A percentile compares a stretch with the other conserved stretches of the same genome.
These are phyloP conservation scores for Pimephales promelas DNA, from an alignment of 2,113 vertebrate genomes.

Conservation along the genomic window DNA sequence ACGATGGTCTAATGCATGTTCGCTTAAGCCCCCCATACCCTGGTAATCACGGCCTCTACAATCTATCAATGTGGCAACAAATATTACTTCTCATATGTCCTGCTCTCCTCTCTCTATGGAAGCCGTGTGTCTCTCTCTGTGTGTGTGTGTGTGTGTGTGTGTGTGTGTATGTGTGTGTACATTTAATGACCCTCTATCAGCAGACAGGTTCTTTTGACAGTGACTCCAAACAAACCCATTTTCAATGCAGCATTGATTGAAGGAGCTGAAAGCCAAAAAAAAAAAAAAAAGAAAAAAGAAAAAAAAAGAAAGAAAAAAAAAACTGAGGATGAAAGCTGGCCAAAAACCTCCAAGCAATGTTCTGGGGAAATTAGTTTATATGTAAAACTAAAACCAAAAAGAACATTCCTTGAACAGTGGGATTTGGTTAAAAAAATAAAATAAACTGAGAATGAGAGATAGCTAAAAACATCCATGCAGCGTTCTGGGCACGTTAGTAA, in stretches of 20 bases:
- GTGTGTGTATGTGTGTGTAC: conserved; percentile 29
- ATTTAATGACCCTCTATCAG: conserved; percentile 65
- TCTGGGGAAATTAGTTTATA: background rate
- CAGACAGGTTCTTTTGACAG: conserved; percentile 69
- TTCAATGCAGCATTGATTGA: conserved; percentile 75
- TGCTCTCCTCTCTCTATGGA: background rate
- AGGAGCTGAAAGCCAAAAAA: conserved; percentile 51
- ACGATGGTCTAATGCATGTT: conserved; percentile 70
- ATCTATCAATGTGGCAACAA: conserved; percentile 73
- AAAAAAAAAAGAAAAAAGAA: conserved; percentile 25
- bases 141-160: conserved; percentile 6
- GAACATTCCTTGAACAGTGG: background rate
- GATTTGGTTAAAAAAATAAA: background rate
- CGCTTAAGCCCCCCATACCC: conserved; percentile 66
- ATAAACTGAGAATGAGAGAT: background rate
- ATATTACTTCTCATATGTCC: conserved; percentile 71
- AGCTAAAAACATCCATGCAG: background rate
- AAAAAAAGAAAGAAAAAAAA: conserved; percentile 47
- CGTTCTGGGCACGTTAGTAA: too few relatives aligned
- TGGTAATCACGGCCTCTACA: conserved; percentile 67
- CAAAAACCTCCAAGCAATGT: background rate
- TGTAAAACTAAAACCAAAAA: background rate
- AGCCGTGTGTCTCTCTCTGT: conserved; percentile 30
- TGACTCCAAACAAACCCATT: conserved; percentile 75
- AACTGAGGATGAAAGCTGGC: conserved; percentile 35